These are phyloP conservation scores for Microcebus griseorufus DNA, from an alignment of 2,113 vertebrate genomes.

Conservation along the genomic window DNA sequence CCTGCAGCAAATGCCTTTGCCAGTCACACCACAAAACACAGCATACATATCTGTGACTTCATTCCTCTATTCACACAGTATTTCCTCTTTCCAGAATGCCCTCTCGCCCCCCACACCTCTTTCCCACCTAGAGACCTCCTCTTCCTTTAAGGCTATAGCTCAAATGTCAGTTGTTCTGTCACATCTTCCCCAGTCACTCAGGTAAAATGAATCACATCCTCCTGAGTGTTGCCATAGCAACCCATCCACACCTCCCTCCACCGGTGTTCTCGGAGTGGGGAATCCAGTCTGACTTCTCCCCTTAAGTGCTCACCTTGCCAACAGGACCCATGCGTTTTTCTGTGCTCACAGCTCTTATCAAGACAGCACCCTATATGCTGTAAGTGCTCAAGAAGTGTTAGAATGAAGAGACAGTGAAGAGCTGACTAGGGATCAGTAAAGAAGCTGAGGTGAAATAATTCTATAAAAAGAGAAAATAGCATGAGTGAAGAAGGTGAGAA, in stretches of 20 bases:
- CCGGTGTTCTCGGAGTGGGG: not conserved
- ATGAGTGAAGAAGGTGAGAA: not conserved
- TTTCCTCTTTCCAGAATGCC: constrained; percentile 2
- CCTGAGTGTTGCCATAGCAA: not conserved
- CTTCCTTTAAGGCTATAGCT: not conserved
- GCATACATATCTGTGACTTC: not conserved
- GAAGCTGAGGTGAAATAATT: not conserved
- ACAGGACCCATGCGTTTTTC: not conserved
- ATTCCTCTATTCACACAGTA: not conserved
- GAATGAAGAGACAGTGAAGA: not conserved
- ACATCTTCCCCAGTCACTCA: constrained; percentile 28
- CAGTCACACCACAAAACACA: not conserved
- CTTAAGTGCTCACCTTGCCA: not conserved
- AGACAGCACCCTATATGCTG: not conserved
- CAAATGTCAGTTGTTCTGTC: constrained; percentile 41
- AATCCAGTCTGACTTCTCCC: not conserved
- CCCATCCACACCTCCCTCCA: not conserved
- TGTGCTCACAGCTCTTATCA: not conserved
- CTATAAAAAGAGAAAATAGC: not conserved
- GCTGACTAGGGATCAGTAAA: not conserved
- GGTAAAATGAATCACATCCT: constrained; percentile 62
- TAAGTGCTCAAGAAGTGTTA: not conserved
- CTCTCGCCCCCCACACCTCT: not conserved
- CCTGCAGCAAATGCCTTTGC: constrained; percentile 27
- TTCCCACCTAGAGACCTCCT: not conserved